Evolutionary conservation across 2,113 vertebrate genomes (phyloP).

Genomic region (Typhlomys cinereus): DNA sequence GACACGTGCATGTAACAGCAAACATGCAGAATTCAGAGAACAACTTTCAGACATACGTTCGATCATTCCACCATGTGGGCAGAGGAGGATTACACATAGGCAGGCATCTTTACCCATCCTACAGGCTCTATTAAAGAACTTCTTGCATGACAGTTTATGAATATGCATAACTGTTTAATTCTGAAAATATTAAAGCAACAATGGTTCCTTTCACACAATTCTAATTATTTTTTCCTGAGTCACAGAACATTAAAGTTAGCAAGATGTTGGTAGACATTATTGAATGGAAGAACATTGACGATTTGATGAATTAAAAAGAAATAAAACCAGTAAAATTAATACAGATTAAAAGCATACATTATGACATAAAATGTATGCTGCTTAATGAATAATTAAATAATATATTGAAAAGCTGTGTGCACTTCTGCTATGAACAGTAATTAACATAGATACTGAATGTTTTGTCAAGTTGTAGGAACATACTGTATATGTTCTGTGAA

Average conservation of each 20-base stretch:
- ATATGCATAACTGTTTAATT: neutral
- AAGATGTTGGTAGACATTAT: neutral
- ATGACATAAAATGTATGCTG: neutral
- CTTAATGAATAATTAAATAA: neutral
- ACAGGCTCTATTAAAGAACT: no score
- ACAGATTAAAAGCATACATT: neutral
- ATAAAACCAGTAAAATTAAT: neutral
- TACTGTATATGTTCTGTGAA: neutral
- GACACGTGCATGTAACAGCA: no score
- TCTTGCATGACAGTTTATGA: neutral
- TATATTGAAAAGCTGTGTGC: neutral
- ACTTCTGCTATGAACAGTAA: neutral
- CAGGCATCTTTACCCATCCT: no score
- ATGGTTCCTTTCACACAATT: neutral
- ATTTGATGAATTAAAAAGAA: neutral
- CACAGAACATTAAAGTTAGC: neutral
- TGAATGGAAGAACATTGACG: neutral
- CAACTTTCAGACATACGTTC: no score
- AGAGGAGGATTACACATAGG: no score
- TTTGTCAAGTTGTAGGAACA: neutral
- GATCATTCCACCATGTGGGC: no score
- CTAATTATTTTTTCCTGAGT: neutral
- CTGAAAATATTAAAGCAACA: neutral
- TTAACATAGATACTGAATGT: neutral
- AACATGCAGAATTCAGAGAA: no score